Evolutionary conservation across 2,888 invertebrate genomes (phyloP).

Genomic region (Rhogogaster chlorosoma): DNA sequence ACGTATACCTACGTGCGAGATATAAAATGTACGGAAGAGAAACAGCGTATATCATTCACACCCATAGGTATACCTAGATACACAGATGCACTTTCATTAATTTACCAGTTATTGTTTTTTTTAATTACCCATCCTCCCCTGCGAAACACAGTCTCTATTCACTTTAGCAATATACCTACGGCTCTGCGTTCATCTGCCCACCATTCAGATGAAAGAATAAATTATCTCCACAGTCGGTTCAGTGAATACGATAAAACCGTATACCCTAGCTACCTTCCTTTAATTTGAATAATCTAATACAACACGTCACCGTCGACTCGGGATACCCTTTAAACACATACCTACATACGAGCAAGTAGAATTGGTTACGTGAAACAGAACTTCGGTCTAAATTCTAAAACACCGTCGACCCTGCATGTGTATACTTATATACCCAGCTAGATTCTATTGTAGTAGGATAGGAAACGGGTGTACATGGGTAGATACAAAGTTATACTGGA

Average conservation of each 20-base stretch:
- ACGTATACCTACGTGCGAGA: neutral
- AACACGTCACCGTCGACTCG: neutral
- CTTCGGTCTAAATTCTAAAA: neutral
- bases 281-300: constrained; percentile 40
- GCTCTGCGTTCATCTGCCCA: neutral
- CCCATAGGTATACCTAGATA: neutral
- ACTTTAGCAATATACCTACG: neutral
- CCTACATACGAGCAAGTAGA: neutral
- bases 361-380: neutral
- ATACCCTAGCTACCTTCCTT: neutral
- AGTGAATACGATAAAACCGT: neutral
- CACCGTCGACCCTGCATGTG: neutral
- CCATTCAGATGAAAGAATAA: constrained; percentile 30
- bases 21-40: neutral
- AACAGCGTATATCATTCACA: neutral
- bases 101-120: neutral
- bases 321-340: neutral
- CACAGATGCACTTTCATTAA: neutral
- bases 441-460: neutral
- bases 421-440: neutral
- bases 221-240: constrained; percentile 1
- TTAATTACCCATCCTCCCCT: neutral
- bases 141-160: neutral
- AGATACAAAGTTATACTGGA: neutral
- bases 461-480: neutral